Evolutionary conservation across 2,113 vertebrate genomes (phyloP).

Genomic region (Ceyx cyanopectus): DNA sequence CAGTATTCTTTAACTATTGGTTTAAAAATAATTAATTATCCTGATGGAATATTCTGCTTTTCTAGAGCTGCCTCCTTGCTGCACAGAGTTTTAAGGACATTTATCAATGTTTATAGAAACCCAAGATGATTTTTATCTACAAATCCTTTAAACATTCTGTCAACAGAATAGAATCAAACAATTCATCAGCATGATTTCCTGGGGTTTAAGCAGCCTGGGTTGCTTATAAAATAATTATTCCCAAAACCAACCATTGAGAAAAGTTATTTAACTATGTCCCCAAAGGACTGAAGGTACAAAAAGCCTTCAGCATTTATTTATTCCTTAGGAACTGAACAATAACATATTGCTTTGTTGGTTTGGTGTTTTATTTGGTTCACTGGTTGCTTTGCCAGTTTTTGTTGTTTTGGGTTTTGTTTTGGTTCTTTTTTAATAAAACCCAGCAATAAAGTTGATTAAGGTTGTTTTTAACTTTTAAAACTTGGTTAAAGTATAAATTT

Average conservation of each 20-base stretch:
- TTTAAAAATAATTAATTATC: slow-evolving; percentile 12
- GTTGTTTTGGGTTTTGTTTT: not conserved
- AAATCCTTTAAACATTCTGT: not conserved
- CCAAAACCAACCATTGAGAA: not conserved
- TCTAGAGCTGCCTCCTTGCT: not conserved
- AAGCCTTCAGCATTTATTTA: not conserved
- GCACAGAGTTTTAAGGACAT: not conserved
- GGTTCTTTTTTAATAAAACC: not conserved
- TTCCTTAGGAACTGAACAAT: not conserved
- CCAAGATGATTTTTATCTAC: not conserved
- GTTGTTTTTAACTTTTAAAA: not conserved
- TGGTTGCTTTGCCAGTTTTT: too few relatives aligned
- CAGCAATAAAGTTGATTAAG: not conserved
- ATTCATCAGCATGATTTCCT: not conserved
- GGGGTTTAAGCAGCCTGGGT: not conserved
- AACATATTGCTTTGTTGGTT: not conserved
- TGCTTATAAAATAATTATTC: not conserved
- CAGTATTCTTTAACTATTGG: not conserved
- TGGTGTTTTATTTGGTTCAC: too few relatives aligned
- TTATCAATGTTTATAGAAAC: not conserved
- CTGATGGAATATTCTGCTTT: not conserved
- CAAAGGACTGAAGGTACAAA: not conserved
- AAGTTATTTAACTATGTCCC: not conserved
- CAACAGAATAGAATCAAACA: not conserved
- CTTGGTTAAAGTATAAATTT: not conserved